Percentiles rank a stretch among this genome's conserved stretches.
phyloP scores from a whole-genome alignment of 2,888 invertebrate genomes.

The Tholera decimalis region DNA sequence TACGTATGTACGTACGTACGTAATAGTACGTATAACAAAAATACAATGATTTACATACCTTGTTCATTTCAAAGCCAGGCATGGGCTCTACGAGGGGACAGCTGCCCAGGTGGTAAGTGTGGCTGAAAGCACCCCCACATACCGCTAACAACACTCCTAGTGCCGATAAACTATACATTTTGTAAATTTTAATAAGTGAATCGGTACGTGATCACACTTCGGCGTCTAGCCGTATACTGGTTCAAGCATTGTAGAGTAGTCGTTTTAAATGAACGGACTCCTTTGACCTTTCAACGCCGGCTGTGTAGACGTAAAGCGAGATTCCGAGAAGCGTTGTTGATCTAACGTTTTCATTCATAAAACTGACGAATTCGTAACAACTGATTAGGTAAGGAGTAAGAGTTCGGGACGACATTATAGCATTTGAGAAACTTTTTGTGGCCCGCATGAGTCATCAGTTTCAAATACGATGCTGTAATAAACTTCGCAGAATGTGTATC shows the following conservation, averaged over 20 bases:
- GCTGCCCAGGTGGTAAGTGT: slow-evolving; percentile 94
- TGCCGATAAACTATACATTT: slow-evolving; percentile 72
- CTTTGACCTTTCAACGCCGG: slow-evolving; percentile 59
- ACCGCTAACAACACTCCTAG: slow-evolving; percentile 74
- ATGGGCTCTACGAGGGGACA: slow-evolving; percentile 95
- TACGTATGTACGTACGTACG: too few relatives aligned
- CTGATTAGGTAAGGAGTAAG: slow-evolving; percentile 33
- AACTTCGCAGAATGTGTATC: neutral
- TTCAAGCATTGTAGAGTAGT: slow-evolving; percentile 23
- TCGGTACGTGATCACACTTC: slow-evolving; percentile 18
- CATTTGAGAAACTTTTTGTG: neutral
- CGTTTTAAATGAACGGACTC: slow-evolving; percentile 59
- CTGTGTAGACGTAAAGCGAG: slow-evolving; percentile 20
- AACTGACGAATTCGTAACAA: slow-evolving; percentile 28
- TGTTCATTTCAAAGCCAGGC: slow-evolving; percentile 94
- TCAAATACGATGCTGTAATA: neutral
- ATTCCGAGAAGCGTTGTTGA: slow-evolving; percentile 59
- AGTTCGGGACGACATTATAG: neutral
- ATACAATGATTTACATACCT: slow-evolving; percentile 78
- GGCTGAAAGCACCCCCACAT: slow-evolving; percentile 84
- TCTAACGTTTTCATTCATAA: slow-evolving; percentile 55
- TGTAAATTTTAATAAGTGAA: slow-evolving; percentile 25
- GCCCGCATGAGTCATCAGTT: neutral
- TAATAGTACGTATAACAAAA: too few relatives aligned
- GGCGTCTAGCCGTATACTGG: slow-evolving; percentile 48